Evolutionary conservation across 1,140 invertebrate genomes (phyloP).

Genomic region (Drosophila insularis): DNA sequence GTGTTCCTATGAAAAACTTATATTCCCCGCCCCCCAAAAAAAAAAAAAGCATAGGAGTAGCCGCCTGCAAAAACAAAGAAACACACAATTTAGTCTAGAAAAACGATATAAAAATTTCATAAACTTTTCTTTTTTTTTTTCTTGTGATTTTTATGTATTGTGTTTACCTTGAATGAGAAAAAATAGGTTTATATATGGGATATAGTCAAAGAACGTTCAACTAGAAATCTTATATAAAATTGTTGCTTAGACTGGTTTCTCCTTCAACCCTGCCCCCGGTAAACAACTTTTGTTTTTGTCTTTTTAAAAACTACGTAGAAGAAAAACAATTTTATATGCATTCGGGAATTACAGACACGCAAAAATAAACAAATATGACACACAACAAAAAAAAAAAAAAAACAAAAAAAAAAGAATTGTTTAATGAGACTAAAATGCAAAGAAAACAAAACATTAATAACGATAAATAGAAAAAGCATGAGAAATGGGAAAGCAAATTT

Average conservation of each 20-base stretch:
- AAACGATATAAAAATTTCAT: not conserved
- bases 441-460: constrained; percentile 27
- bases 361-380: constrained; percentile 21
- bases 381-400: constrained; percentile 18
- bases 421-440: constrained; percentile 41
- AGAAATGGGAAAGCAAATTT: constrained; percentile 28
- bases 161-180: no score
- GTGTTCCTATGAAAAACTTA: not conserved
- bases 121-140: not conserved
- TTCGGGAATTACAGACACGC: constrained; percentile 33
- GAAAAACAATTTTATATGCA: constrained; percentile 42
- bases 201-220: not conserved
- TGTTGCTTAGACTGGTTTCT: constrained; percentile 19
- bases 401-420: constrained; percentile 18
- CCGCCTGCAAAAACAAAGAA: not conserved
- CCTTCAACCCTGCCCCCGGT: not conserved
- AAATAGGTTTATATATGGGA: not conserved
- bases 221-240: constrained; percentile 10
- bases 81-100: not conserved
- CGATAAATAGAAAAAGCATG: not conserved
- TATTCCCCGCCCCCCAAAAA: not conserved
- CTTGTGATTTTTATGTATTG: not conserved
- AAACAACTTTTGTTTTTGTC: no score
- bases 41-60: not conserved
- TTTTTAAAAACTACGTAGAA: not conserved